These are phyloP conservation scores for Parotia lawesii DNA, from an alignment of 2,113 vertebrate species.

Conservation along the genomic window DNA sequence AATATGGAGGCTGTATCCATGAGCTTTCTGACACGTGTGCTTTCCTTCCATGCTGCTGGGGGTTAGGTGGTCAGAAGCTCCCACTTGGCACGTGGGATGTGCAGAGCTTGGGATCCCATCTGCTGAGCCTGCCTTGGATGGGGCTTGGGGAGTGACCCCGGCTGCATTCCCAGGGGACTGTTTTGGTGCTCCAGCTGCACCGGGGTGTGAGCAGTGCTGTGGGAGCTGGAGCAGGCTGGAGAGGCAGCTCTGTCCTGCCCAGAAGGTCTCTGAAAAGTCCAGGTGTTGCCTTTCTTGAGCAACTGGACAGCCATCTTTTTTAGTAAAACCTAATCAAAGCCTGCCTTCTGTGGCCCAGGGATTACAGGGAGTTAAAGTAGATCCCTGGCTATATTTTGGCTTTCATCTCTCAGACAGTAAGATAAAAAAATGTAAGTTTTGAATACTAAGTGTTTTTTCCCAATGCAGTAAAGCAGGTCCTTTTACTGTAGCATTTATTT, in stretches of 20 bases:
- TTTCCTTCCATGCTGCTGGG: not conserved
- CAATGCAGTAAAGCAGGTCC: not conserved
- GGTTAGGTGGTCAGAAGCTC: not conserved
- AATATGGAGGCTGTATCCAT: rapidly evolving
- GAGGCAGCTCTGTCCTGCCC: not conserved
- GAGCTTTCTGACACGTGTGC: not conserved
- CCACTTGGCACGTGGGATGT: not conserved
- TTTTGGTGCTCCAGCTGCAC: not conserved
- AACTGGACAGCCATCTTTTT: not conserved
- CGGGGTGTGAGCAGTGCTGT: not conserved
- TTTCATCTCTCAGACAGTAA: not conserved
- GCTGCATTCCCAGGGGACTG: not conserved
- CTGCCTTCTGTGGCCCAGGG: not conserved
- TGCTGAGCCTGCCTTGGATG: not conserved
- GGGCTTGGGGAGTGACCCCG: not conserved
- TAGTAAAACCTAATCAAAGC: not conserved
- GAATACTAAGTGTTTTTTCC: not conserved
- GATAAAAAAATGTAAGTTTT: not conserved
- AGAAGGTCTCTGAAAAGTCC: not conserved
- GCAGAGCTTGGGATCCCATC: not conserved
- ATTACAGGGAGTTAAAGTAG: not conserved
- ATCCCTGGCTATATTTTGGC: not conserved
- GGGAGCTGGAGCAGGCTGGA: not conserved
- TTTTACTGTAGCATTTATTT: not conserved
- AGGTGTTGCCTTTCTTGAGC: not conserved